Evolutionary conservation across 2,113 vertebrate genomes (phyloP), one percentile per base, ranked within the genome.

Genomic region (Lophotis ruficrista): DNA sequence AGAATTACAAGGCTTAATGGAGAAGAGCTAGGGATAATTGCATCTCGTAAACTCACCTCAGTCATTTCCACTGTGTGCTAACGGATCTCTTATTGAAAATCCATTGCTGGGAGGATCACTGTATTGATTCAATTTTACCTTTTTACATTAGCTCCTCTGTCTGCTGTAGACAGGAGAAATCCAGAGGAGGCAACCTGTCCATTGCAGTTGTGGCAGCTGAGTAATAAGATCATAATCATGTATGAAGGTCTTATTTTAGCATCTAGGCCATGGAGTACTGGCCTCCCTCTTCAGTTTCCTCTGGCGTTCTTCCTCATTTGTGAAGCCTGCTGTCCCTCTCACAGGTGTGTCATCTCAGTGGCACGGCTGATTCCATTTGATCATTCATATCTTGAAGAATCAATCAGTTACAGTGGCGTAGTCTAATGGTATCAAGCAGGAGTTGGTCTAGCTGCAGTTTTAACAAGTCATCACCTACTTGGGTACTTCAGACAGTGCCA

Each of bases 21-120:
- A 24, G 14, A 66, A 94, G 95, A 95, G 65, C 62, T 89, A 33
- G 31, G 69, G 87, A 41, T 95, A 96, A 96, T 76, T 93, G 61
- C 57, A 57, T n/a, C 81, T 84, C 4, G 2, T 93, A 71, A 93
- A 85, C 45, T 79, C 61, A 71, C 61, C 72, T 83, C 53, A 21
- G 47, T 89, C 54, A 43, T 70, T 95, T 88, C 79, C n/a, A 19
- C 53, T n/a, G 21, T 7, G 37, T 54, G 38, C 24, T 92, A 92
- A 57, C 0, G 3, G 88, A 56, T 83, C 43, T 87, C 53, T 87
- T 89, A 5, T 75, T 68, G 70, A 89, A 88, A 89, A 91, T 68
- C 30, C n/a, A 45, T 33, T 76, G 53, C 83, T 83, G 58, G 53
- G 37, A 82, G 35, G 27, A 82, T 60, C 61, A 89, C 24, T 3